Conservation (phyloP, 2,113 vertebrate genomes). For the Siphamia tubifer region DNA sequence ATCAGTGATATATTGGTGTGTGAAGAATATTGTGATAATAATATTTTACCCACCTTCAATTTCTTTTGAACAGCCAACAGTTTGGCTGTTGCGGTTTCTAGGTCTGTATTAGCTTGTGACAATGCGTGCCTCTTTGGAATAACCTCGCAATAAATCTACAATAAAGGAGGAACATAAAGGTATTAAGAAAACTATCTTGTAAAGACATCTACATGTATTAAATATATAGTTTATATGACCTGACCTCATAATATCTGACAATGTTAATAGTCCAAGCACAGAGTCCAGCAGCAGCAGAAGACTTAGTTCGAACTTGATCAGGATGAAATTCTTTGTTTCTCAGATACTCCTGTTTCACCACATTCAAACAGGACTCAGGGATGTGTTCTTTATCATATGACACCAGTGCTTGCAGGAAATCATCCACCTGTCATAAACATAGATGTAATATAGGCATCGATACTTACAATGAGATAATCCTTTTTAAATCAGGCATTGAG, state of each 20-base stretch:
- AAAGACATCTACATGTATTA: not conserved
- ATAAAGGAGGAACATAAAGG: not conserved
- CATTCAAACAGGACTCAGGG: constrained; percentile 83
- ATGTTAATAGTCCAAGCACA: constrained; percentile 86
- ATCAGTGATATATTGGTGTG: constrained; percentile 7
- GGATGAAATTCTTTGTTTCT: constrained; percentile 84
- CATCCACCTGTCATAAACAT: constrained; percentile 76
- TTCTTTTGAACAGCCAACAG: constrained; percentile 80
- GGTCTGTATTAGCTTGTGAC: constrained; percentile 79
- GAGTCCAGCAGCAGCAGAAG: constrained; percentile 86
- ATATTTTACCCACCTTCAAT: constrained; percentile 70
- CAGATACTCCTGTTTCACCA: constrained; percentile 83
- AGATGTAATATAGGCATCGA: not conserved
- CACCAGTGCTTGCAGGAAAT: constrained; percentile 84
- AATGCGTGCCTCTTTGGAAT: constrained; percentile 80
- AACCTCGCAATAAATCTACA: constrained; percentile 83
- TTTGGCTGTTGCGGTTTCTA: constrained; percentile 81
- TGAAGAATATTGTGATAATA: constrained; percentile 4
- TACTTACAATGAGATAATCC: not conserved
- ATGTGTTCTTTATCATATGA: constrained; percentile 87
- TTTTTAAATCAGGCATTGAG: not conserved
- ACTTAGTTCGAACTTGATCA: constrained; percentile 83
- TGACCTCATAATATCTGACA: constrained; percentile 85
- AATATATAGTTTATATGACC: not conserved
- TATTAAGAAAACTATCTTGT: not conserved